Base-by-base conservation (phyloP, 2,797 vertebrate genomes). In the Molossus molossus region DNA sequence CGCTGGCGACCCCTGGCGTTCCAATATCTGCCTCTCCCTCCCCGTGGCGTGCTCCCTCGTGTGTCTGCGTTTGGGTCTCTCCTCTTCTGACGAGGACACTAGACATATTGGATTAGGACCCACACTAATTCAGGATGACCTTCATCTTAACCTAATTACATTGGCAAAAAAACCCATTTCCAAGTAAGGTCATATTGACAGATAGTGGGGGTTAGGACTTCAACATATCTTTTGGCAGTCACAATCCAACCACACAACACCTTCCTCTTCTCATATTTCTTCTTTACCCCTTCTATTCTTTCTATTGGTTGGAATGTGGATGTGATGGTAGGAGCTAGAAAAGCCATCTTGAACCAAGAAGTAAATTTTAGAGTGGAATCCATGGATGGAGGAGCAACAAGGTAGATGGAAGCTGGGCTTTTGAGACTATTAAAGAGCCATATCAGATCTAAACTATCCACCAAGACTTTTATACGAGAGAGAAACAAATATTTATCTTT, bases 401-500 rank as follows among this genome's bases (percentile, higher is more conserved):
- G 18, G 73, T 25, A 9, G 20, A 50, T 72, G 69, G 14, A 60
- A 90, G 8, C 9, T 60, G 65, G 40, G 10, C 67, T 62, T 40
- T 69, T 57, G 20, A 83, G 77, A 55, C 45, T 13, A 33, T 72
- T 60, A 79, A 37, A n/a, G 82, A 76, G 69, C 4, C 21, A 21
- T 6, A 33, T 65, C 70, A 60, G 40, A 33, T 84, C 27, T 55
- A 58, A 75, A 29, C 64, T 65, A 20, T 37, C 70, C 40, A 29
- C 7, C 6, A 72, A 87, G 69, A 90, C 60, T 87, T 81, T 84
- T 55, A 21, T 10, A 27, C 10, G 64, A 50, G 14, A n/a, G 57
- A 65, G 33, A 95, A 72, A 77, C 45, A 77, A 73, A 58, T 65
- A 58, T 83, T 53, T 90, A 48, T 79, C 57, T 91, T 58, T 60